phyloP scores from a whole-genome alignment of 2,797 vertebrate genomes.

The Enteromius mattozi region DNA sequence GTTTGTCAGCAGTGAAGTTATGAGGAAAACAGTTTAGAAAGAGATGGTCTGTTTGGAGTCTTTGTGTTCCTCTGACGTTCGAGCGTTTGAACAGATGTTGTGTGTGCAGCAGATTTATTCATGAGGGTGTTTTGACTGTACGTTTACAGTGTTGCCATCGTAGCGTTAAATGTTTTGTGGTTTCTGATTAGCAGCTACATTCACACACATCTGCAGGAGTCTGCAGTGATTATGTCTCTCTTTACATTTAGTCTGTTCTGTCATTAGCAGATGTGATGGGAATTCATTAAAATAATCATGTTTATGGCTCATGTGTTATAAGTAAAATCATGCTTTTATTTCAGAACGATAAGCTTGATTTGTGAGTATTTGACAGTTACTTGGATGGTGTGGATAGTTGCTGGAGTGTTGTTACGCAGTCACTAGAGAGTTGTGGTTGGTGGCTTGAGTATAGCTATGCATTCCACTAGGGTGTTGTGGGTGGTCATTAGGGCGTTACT shows the following conservation, averaged over 20 bases:
- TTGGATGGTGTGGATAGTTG: background rate
- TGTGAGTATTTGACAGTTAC: background rate
- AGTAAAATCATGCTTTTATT: conserved; percentile 2
- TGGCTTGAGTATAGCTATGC: background rate
- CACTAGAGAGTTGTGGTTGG: background rate
- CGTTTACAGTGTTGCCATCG: conserved; percentile 1
- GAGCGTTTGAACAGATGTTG: conserved; percentile 6
- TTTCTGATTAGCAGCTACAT: conserved; percentile 28
- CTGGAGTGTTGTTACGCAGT: background rate
- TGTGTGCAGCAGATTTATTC: conserved; percentile 2
- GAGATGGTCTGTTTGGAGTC: background rate
- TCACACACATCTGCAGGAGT: conserved; percentile 18
- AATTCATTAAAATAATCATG: conserved; percentile 21
- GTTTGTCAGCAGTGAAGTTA: background rate
- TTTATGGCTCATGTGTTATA: conserved; percentile 14
- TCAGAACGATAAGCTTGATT: background rate
- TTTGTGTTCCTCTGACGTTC: background rate
- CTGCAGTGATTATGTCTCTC: background rate
- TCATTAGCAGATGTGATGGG: conserved; percentile 23
- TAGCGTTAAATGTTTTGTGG: conserved; percentile 18
- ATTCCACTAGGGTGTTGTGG: background rate
- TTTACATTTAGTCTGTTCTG: background rate
- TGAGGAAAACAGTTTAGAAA: background rate
- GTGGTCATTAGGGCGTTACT: background rate
- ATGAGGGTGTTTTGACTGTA: background rate